Percentiles rank a stretch among this genome's conserved stretches.
These are phyloP conservation scores for Dione vanillae DNA, from an alignment of 2,888 invertebrate genomes.

Conservation along the genomic window DNA sequence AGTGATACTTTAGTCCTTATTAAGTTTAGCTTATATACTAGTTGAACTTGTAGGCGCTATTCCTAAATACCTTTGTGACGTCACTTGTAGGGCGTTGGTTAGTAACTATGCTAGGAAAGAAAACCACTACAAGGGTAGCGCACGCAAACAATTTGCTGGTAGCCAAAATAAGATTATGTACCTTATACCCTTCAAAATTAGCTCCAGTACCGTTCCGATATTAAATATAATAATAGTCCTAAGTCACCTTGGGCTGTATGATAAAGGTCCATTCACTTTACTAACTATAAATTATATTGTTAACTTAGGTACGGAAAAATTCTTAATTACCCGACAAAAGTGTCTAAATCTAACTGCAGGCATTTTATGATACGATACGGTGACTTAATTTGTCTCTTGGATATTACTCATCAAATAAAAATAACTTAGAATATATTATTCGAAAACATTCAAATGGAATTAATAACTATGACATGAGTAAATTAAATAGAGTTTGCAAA, in stretches of 20 bases:
- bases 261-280: slow-evolving; percentile 70
- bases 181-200: slow-evolving; percentile 52
- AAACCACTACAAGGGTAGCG: slow-evolving; percentile 50
- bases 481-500: too few relatives aligned
- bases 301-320: slow-evolving; percentile 10
- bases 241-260: slow-evolving; percentile 70
- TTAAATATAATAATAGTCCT: slow-evolving; percentile 45
- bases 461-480: too few relatives aligned
- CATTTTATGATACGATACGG: too few relatives aligned
- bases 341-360: too few relatives aligned
- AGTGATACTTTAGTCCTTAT: slow-evolving; percentile 65
- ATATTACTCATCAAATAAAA: too few relatives aligned
- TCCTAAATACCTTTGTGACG: slow-evolving; percentile 67
- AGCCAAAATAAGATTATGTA: slow-evolving; percentile 25
- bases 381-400: too few relatives aligned
- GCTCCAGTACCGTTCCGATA: slow-evolving; percentile 49
- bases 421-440: too few relatives aligned
- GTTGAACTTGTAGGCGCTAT: slow-evolving; percentile 68
- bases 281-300: slow-evolving; percentile 33
- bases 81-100: slow-evolving; percentile 51
- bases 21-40: slow-evolving; percentile 71
- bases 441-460: too few relatives aligned
- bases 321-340: neutral
- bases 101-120: slow-evolving; percentile 50
- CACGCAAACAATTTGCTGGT: slow-evolving; percentile 50